Base-by-base conservation (phyloP, 2,888 invertebrate species). In the Mystacides longicornis region DNA sequence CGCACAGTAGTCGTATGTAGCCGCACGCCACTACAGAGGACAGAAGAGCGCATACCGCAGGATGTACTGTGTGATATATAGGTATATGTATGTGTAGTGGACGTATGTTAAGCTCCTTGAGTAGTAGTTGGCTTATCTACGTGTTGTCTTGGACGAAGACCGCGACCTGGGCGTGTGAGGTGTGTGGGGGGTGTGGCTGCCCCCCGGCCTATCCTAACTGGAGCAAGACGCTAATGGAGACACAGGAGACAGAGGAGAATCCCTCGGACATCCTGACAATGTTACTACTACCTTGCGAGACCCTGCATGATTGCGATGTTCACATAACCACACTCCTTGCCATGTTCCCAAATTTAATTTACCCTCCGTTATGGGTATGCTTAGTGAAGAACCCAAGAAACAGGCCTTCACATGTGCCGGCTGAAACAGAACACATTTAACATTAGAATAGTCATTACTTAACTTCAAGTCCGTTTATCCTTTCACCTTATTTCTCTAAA, bases 241-340 rank as follows among this genome's bases (percentile, higher is more conserved):
- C 73, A 90, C 80, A 65, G 91, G 91, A 68, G 90, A 91, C 75
- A 89, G 86, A 64, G 86, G 86, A 62, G 89, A 86, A 75, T 91
- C 91, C 64, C 91, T 83, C 69, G 91, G 83, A 76, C 92, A 92
- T 60, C 93, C 93, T 66, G 93, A 93, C 73, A 93, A 78, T 64
- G 93, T 93, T 72, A 93, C 88, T 67, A 89, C 86, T 69, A 82
- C 77, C 81, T 93, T 93, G 67, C 93, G 85, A 71, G 92, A 92
- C 67, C 94, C 93, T 65, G 94, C 95, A 71, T 90, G 90, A 80
- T 96, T 93, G 69, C 97, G 85, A 78, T 97, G 97, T 75, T 97
- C 97, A 77, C 96, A 96, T 66, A 97, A 82, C 96, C 96, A 97
- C 64, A 97, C 89, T 62, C 97, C 96, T 78, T 96, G 96, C 96